Conservation (phyloP, 1,140 invertebrate genomes). For the Tribolium madens region DNA sequence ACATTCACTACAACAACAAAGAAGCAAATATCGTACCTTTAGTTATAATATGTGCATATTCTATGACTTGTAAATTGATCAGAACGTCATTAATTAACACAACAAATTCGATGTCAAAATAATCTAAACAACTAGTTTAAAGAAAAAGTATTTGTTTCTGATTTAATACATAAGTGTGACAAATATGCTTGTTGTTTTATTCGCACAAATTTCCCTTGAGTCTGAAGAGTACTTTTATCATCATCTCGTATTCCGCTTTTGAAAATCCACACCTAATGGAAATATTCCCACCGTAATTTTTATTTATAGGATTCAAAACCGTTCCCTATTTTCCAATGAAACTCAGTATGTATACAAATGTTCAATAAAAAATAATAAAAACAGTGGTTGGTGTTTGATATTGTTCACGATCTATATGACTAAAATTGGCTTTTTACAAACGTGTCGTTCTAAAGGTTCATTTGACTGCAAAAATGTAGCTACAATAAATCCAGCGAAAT, state of each 20-base stretch:
- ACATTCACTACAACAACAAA: too few species aligned
- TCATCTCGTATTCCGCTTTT: constrained; percentile 26
- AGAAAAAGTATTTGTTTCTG: background rate
- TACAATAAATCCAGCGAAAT: constrained; percentile 8
- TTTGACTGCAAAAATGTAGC: constrained; percentile 7
- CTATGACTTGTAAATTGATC: too few species aligned
- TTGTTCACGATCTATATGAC: background rate
- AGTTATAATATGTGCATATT: too few species aligned
- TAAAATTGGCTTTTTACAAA: background rate
- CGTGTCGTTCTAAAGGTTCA: background rate
- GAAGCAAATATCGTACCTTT: too few species aligned
- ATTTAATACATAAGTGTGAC: background rate
- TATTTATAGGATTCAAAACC: constrained; percentile 14
- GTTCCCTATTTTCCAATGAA: background rate
- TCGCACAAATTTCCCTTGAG: constrained; percentile 19
- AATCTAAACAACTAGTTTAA: too few species aligned
- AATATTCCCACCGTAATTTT: constrained; percentile 29
- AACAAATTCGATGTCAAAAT: too few species aligned
- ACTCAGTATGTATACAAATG: background rate
- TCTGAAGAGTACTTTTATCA: constrained; percentile 13
- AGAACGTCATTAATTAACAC: too few species aligned
- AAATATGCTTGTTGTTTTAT: constrained; percentile 22
- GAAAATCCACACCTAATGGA: constrained; percentile 31
- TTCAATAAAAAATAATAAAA: background rate
- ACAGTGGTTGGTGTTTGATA: background rate